phyloP scores from a whole-genome alignment of 2,797 vertebrate genomes.

The Tapera naevia region DNA sequence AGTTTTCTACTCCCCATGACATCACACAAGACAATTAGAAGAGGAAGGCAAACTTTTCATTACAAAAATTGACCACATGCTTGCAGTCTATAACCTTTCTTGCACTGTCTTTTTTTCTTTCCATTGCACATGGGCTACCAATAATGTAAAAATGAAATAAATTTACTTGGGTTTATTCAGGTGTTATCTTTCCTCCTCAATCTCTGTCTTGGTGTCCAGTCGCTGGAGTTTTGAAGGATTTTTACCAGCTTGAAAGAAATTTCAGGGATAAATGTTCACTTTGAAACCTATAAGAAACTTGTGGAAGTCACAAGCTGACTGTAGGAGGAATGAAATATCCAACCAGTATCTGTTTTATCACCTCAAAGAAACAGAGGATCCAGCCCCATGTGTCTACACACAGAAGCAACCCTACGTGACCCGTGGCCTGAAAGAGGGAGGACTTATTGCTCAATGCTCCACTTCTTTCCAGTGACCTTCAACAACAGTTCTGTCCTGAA shows the following conservation, averaged over 20 bases:
- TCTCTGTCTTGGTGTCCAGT: background rate
- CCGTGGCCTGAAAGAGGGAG: background rate
- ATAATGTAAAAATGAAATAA: background rate
- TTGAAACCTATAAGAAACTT: background rate
- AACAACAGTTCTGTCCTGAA: slow-evolving; percentile 6
- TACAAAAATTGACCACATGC: background rate
- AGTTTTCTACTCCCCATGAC: background rate
- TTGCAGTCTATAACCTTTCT: background rate
- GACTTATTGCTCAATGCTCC: background rate
- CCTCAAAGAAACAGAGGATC: background rate
- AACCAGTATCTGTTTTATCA: background rate
- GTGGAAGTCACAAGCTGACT: background rate
- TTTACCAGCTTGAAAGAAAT: background rate
- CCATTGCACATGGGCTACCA: background rate
- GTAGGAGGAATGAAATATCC: background rate
- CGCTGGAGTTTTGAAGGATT: background rate
- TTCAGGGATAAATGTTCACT: background rate
- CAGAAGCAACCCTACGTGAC: background rate
- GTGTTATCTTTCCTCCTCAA: background rate
- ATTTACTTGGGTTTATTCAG: background rate
- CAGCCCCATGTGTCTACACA: background rate
- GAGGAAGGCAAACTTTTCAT: background rate
- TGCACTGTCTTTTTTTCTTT: background rate
- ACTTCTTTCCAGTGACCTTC: slow-evolving; percentile 33
- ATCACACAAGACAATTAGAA: background rate